Percentiles rank a stretch among this genome's conserved stretches.
Evolutionary conservation across 2,888 invertebrate genomes (phyloP).

Genomic region (Embidobia sp.): DNA sequence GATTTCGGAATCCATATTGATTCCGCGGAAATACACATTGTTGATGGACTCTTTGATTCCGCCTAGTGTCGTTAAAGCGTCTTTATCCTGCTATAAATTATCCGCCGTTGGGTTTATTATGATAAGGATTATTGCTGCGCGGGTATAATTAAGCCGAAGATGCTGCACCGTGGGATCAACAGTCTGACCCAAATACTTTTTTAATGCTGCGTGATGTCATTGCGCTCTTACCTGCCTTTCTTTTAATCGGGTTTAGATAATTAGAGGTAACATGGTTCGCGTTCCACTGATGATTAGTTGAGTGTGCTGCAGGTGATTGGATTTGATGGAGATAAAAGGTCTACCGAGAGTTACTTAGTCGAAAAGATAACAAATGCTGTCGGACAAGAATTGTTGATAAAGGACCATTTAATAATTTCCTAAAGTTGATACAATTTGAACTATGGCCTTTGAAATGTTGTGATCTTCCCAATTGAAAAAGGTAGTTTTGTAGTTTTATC

Average conservation of each 20-base stretch:
- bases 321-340: too few species aligned
- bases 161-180: constrained; percentile 13
- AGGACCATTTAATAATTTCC: too few species aligned
- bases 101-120: constrained; percentile 32
- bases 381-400: too few species aligned
- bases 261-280: too few species aligned
- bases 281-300: too few species aligned
- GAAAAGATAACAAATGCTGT: too few species aligned
- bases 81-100: constrained; percentile 57
- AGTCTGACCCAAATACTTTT: constrained; percentile 23
- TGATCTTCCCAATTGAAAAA: too few species aligned
- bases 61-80: constrained; percentile 42
- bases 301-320: too few species aligned
- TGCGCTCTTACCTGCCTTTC: not conserved
- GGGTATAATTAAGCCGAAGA: constrained; percentile 23
- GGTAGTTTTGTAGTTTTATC: too few species aligned
- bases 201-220: constrained; percentile 4
- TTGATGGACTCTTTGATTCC: constrained; percentile 7
- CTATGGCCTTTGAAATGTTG: too few species aligned
- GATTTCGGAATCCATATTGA: constrained; percentile 41
- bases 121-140: constrained; percentile 44
- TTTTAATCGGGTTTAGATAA: not conserved
- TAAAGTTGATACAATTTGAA: too few species aligned
- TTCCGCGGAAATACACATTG: constrained; percentile 25
- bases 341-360: too few species aligned